Percentiles rank a stretch among this genome's conserved stretches.
These are phyloP conservation scores for Esox niger DNA, from an alignment of 2,113 vertebrate species.

Conservation along the genomic window DNA sequence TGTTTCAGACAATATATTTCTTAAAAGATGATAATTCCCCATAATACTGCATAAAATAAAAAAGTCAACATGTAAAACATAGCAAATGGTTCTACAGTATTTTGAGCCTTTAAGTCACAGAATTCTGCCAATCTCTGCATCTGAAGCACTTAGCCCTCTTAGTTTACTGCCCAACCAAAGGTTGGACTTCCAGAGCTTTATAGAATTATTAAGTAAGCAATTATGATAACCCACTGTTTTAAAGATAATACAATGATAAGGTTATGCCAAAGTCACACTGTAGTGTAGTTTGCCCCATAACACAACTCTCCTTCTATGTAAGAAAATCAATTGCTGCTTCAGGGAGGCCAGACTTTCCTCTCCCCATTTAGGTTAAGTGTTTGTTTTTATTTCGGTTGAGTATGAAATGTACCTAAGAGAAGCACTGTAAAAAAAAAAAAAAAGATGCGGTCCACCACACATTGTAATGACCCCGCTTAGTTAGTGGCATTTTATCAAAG, in stretches of 20 bases:
- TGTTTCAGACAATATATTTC: neutral
- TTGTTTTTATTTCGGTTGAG: constrained; percentile 36
- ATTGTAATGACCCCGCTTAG: constrained; percentile 77
- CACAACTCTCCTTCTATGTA: constrained; percentile 37
- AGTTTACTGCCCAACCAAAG: constrained; percentile 72
- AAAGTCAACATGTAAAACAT: neutral
- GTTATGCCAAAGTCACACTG: constrained; percentile 60
- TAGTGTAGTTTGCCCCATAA: constrained; percentile 47
- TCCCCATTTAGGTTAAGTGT: constrained; percentile 10
- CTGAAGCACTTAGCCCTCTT: constrained; percentile 50
- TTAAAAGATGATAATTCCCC: neutral
- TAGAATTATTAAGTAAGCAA: constrained; percentile 87
- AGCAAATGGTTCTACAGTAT: neutral
- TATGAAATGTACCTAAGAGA: constrained; percentile 16
- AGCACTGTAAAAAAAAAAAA: constrained; percentile 7
- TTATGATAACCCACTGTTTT: constrained; percentile 78
- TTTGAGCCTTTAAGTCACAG: constrained; percentile 17
- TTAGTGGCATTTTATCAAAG: constrained; percentile 90
- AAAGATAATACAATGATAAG: constrained; percentile 79
- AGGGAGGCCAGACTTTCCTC: constrained; percentile 15
- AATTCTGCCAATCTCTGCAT: constrained; percentile 50
- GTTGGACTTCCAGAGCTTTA: constrained; percentile 66
- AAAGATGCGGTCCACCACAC: neutral
- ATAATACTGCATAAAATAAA: neutral
- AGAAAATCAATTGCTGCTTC: constrained; percentile 54